Evolutionary conservation across 2,113 vertebrate genomes (phyloP), one percentile per base, ranked within the genome.

Genomic region (Sceloporus tristichus): DNA sequence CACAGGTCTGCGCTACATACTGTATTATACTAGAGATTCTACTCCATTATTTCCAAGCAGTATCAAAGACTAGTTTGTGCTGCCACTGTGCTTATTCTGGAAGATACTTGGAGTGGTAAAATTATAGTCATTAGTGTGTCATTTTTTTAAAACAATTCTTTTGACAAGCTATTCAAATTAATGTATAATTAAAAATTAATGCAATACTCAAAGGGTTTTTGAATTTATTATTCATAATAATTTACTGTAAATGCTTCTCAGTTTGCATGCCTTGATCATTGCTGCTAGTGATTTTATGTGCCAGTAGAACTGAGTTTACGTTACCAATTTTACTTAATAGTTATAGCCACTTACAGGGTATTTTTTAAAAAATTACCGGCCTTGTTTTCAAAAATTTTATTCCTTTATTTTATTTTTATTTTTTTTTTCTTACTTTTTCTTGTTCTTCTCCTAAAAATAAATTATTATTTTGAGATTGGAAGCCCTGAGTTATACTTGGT

Each of bases 181-280:
- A 93, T 95, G 93, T 94, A 95, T 93, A 96, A 92, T 92, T 91
- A 93, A 93, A 91, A 91, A 91, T 87, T 94, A 96, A 97, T 96
- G 96, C 97, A 97, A 97, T 97, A 97, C 97, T 97, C 97, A 97
- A 97, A 97, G 97, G 97, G 97, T 97, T 97, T 88, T 97, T 97
- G 96, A 95, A 96, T 97, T 96, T 95, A 96, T 91, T 95, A 93
- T 97, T 95, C 95, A 95, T 95, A 95, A 96, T 97, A 93, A 97
- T 97, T 97, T 97, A 96, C 95, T 97, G 97, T 97, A 98, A 97
- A 97, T 98, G 97, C 97, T 97, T 97, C 97, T 98, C 95, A 96
- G 96, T 97, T 97, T 98, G 97, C 97, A 97, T 98, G 97, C 97
- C 96, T 97, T 97, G 97, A 96, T 97, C 97, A 97, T 97, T 98